Evolutionary conservation across 2,888 invertebrate genomes (phyloP).

Genomic region (Augiades crinisus): DNA sequence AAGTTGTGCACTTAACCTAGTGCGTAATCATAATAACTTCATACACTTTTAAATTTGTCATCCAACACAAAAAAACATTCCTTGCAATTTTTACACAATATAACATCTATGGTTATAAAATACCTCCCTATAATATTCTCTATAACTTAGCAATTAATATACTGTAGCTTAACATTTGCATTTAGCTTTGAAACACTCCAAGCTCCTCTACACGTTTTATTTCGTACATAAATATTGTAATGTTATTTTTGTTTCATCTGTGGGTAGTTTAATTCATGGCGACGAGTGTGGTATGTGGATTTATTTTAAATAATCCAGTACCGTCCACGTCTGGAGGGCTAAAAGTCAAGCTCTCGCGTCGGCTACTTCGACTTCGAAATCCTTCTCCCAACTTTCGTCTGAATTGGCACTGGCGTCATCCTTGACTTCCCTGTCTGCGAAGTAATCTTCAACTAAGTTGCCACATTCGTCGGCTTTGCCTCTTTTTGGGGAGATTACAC

Average conservation of each 20-base stretch:
- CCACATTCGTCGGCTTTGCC: slow-evolving; percentile 69
- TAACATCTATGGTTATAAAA: not conserved
- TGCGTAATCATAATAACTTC: slow-evolving; percentile 20
- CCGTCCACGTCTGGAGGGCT: slow-evolving; percentile 38
- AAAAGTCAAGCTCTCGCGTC: slow-evolving; percentile 52
- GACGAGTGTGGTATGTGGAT: slow-evolving; percentile 21
- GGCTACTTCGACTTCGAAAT: slow-evolving; percentile 78
- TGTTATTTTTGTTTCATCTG: not conserved
- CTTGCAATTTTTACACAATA: not conserved
- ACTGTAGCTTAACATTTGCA: not conserved
- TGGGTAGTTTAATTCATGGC: slow-evolving; percentile 12
- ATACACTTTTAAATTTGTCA: not conserved
- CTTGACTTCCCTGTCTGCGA: slow-evolving; percentile 67
- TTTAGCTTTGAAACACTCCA: slow-evolving; percentile 2
- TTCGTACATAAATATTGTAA: too few species aligned
- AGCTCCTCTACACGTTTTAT: too few species aligned
- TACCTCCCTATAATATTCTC: not conserved
- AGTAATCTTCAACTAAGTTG: slow-evolving; percentile 78
- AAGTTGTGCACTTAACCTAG: slow-evolving; percentile 42
- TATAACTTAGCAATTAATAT: slow-evolving; percentile 1
- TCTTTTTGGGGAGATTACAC: slow-evolving; percentile 57
- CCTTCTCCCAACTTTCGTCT: slow-evolving; percentile 83
- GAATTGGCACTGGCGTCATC: slow-evolving; percentile 77
- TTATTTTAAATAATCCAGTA: slow-evolving; percentile 35
- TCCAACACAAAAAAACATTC: slow-evolving; percentile 8